phyloP scores from a whole-genome alignment of 2,888 invertebrate genomes.

The Melanophora roralis region DNA sequence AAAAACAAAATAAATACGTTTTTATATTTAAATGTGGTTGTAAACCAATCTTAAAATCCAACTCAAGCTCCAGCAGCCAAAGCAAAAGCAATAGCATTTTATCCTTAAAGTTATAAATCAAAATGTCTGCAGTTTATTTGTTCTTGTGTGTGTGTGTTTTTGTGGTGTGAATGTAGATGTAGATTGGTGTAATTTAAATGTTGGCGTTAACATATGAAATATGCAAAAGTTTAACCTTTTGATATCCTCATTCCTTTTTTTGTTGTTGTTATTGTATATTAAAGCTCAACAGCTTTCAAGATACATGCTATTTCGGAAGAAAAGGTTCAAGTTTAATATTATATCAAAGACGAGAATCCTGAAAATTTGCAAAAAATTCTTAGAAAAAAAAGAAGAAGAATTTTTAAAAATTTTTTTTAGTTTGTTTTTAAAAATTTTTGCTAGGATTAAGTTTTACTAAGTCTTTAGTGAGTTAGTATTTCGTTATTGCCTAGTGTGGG shows the following conservation, averaged over 20 bases:
- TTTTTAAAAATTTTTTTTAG: too few species aligned
- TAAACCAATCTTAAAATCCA: constrained; percentile 55
- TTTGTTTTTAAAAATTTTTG: too few species aligned
- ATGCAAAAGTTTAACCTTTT: constrained; percentile 66
- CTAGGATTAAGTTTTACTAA: too few species aligned
- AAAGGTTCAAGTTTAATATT: too few species aligned
- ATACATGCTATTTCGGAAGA: too few species aligned
- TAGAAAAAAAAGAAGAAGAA: neutral
- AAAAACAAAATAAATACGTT: constrained; percentile 4
- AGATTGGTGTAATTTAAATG: constrained; percentile 70
- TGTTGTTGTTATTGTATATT: neutral
- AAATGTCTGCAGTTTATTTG: constrained; percentile 66
- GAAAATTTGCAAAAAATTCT: neutral
- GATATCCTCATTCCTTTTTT: constrained; percentile 46
- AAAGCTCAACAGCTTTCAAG: too few species aligned
- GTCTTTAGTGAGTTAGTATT: too few species aligned
- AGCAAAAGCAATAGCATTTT: constrained; percentile 37
- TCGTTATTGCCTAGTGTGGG: neutral
- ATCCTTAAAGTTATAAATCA: constrained; percentile 69
- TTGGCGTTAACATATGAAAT: constrained; percentile 74
- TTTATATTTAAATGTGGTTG: constrained; percentile 37
- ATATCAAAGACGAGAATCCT: too few species aligned
- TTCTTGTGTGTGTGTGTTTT: neutral
- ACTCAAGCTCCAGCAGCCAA: constrained; percentile 64
- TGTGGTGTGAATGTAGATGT: constrained; percentile 7